Percentiles rank a stretch among this genome's conserved stretches.
These are phyloP conservation scores for Acanthoscelides obtectus DNA, from an alignment of 2,888 invertebrate species.

Conservation along the genomic window DNA sequence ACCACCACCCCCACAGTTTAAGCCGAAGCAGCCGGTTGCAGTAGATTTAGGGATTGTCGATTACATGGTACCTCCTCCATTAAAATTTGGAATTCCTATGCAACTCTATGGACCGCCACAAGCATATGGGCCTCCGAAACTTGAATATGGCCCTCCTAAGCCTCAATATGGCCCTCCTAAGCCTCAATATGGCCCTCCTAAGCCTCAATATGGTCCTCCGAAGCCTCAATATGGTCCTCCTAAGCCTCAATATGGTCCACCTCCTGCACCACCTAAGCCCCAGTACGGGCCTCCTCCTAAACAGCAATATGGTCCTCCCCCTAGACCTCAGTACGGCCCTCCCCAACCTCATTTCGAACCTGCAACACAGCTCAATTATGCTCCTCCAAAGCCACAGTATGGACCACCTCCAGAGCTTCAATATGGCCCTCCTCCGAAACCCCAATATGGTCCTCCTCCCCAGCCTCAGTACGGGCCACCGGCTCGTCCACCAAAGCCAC, in stretches of 20 bases:
- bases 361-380: too few species aligned
- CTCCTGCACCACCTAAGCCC: too few species aligned
- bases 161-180: too few species aligned
- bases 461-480: conserved; percentile 19
- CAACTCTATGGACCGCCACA: conserved; percentile 19
- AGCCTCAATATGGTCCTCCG: conserved; percentile 16
- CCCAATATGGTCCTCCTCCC: conserved; percentile 9
- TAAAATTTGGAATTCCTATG: conserved; percentile 14
- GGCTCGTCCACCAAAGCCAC: conserved; percentile 17
- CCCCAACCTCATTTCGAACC: too few species aligned
- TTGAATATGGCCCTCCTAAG: too few species aligned
- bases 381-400: conserved; percentile 10
- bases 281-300: too few species aligned
- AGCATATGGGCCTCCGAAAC: too few species aligned
- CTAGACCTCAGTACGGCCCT: too few species aligned
- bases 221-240: conserved; percentile 34
- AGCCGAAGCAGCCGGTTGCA: conserved; percentile 1
- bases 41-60: conserved; percentile 16
- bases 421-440: conserved; percentile 11
- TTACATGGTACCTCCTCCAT: conserved; percentile 25
- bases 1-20: conserved; percentile 12
- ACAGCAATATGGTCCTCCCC: too few species aligned
- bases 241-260: conserved; percentile 28
- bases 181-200: conserved; percentile 21
- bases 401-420: conserved; percentile 19